phyloP scores from a whole-genome alignment of 2,113 vertebrate species.

The Albula goreensis region DNA sequence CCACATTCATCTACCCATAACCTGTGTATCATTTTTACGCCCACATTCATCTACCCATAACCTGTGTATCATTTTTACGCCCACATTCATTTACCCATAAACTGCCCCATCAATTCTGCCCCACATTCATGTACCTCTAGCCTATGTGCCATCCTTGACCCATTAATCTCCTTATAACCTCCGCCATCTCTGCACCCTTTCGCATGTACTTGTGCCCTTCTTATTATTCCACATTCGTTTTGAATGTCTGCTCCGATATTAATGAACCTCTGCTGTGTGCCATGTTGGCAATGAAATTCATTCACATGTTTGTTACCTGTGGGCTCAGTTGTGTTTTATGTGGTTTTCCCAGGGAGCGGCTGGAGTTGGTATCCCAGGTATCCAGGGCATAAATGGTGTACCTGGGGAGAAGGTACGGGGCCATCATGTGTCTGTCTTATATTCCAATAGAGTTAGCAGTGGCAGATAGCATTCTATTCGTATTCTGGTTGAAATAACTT shows the following conservation, averaged over 20 bases:
- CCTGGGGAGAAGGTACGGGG: constrained; percentile 74
- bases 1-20: not conserved
- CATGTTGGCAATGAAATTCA: not conserved
- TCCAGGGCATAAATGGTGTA: constrained; percentile 66
- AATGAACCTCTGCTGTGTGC: not conserved
- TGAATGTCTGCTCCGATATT: not conserved
- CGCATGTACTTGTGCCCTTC: not conserved
- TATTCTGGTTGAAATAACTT: too few relatives aligned
- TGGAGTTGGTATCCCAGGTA: constrained; percentile 73
- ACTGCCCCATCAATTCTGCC: not conserved
- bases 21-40: not conserved
- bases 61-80: not conserved
- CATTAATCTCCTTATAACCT: not conserved
- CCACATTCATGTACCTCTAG: not conserved
- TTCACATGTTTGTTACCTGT: not conserved
- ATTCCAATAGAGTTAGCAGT: too few relatives aligned
- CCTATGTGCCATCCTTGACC: not conserved
- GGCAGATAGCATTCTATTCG: too few relatives aligned
- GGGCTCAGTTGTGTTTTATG: not conserved
- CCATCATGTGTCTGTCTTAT: too few relatives aligned
- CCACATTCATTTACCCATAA: not conserved
- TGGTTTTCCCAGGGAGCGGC: constrained; percentile 67
- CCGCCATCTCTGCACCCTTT: not conserved
- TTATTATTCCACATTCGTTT: not conserved
- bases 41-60: too few relatives aligned